These are phyloP conservation scores for Dasypus novemcinctus DNA, from an alignment of 2,113 vertebrate genomes.

Conservation along the genomic window DNA sequence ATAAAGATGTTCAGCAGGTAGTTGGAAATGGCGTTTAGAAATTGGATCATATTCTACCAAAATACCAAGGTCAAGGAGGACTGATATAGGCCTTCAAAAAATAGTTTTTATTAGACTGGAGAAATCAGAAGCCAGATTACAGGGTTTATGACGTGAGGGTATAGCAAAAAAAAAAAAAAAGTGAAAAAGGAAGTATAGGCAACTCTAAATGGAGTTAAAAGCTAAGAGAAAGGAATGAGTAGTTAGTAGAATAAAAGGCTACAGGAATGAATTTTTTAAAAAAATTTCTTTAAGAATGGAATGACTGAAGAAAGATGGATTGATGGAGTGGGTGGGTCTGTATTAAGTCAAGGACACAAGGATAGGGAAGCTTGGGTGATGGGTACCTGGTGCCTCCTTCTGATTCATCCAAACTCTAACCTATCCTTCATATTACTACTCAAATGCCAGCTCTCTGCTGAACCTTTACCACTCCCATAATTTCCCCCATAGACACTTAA, in stretches of 20 bases:
- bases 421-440: background rate
- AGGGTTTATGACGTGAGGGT: background rate
- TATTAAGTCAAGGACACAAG: background rate
- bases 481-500: background rate
- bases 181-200: background rate
- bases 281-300: background rate
- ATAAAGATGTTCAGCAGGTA: background rate
- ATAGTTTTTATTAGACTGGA: background rate
- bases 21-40: background rate
- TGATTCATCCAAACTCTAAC: background rate
- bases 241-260: background rate
- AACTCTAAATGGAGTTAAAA: background rate
- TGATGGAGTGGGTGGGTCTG: fast-evolving
- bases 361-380: background rate
- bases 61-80: background rate
- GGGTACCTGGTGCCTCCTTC: background rate
- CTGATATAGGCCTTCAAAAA: background rate
- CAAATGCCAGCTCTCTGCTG: background rate
- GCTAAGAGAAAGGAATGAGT: background rate
- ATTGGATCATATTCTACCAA: background rate
- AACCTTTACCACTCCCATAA: background rate
- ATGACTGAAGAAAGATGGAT: background rate
- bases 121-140: background rate
- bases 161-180: background rate
- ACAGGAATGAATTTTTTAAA: background rate